These are phyloP conservation scores for Zaprionus lachaisei DNA, from an alignment of 1,140 invertebrate genomes.

Conservation along the genomic window DNA sequence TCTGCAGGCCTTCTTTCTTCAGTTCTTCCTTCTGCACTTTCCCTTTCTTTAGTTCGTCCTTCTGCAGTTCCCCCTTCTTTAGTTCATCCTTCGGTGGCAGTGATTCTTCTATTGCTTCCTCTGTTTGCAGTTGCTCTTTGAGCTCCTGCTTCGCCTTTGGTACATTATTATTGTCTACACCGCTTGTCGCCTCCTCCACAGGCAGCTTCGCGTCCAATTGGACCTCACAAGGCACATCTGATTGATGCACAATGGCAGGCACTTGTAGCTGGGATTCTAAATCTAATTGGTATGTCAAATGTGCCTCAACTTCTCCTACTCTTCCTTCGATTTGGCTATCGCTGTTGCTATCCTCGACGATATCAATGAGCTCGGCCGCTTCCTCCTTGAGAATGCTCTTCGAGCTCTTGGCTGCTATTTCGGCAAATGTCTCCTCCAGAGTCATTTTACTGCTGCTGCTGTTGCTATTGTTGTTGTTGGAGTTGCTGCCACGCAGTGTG, in stretches of 20 bases:
- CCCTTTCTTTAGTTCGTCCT: no score
- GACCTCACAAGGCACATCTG: not conserved
- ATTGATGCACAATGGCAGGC: not conserved
- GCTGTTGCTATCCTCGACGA: conserved; percentile 1
- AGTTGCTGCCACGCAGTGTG: not conserved
- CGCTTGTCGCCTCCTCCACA: not conserved
- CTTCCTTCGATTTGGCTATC: not conserved
- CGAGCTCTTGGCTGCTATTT: conserved; percentile 58
- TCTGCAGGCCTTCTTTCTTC: no score
- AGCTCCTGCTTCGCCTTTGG: conserved; percentile 3
- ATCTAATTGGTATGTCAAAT: not conserved
- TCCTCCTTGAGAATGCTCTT: conserved; percentile 29
- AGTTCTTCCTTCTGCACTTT: no score
- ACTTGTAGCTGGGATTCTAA: conserved; percentile 11
- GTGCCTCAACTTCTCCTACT: not conserved
- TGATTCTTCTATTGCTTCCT: not conserved
- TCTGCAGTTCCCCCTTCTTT: no score
- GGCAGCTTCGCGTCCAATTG: not conserved
- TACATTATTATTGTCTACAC: not conserved
- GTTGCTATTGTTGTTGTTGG: conserved; percentile 8
- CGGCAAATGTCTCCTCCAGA: conserved; percentile 64
- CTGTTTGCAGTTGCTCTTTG: not conserved
- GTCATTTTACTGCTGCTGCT: conserved; percentile 44
- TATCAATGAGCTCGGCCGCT: not conserved
- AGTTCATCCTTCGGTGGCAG: not conserved